phyloP scores from a whole-genome alignment of 2,888 invertebrate species.

The Clusia tigrina region DNA sequence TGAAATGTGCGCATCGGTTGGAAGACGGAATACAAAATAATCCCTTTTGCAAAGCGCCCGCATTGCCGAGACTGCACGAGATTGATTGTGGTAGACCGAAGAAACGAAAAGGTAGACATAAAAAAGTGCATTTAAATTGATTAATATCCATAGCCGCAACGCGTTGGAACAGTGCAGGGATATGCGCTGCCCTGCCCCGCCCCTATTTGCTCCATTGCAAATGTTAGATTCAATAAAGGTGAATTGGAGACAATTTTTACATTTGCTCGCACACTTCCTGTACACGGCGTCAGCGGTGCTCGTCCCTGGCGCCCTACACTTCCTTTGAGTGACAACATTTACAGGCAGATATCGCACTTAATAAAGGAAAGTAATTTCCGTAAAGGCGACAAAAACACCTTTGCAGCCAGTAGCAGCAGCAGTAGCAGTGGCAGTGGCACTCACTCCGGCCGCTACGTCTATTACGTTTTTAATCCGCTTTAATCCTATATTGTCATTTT shows the following conservation, averaged over 20 bases:
- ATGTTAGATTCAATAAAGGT: slow-evolving; percentile 25
- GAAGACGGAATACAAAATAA: slow-evolving; percentile 15
- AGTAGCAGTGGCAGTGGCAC: background rate
- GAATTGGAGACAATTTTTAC: slow-evolving; percentile 14
- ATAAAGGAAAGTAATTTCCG: slow-evolving; percentile 31
- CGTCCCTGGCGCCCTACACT: too few relatives aligned
- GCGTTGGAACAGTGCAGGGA: too few relatives aligned
- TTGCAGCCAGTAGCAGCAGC: background rate
- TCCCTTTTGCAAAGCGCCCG: background rate
- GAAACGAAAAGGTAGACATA: background rate
- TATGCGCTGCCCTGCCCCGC: too few relatives aligned
- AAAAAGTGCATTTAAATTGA: slow-evolving; percentile 24
- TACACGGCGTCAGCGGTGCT: background rate
- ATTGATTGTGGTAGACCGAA: slow-evolving; percentile 15
- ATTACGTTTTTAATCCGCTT: slow-evolving; percentile 27
- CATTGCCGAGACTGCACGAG: background rate
- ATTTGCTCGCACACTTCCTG: background rate
- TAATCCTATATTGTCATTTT: slow-evolving; percentile 25
- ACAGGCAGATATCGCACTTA: slow-evolving; percentile 24
- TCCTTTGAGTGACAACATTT: slow-evolving; percentile 13
- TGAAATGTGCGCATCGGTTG: background rate
- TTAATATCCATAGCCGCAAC: slow-evolving; percentile 12
- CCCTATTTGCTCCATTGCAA: too few relatives aligned
- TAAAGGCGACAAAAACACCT: background rate
- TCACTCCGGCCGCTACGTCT: slow-evolving; percentile 3